Conservation (phyloP, 2,888 invertebrate species). For the Germaria angustata region DNA sequence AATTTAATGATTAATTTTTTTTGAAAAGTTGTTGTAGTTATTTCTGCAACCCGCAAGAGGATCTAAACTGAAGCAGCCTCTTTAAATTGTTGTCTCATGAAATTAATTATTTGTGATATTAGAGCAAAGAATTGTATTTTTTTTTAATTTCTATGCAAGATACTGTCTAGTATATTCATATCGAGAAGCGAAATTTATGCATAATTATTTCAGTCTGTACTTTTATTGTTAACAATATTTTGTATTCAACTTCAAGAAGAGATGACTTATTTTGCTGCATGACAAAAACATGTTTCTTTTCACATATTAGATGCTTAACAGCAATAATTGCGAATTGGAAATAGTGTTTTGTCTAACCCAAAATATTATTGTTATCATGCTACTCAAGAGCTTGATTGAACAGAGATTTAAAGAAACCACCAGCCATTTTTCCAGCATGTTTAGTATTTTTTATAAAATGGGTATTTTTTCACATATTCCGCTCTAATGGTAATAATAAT, state of each 20-base stretch:
- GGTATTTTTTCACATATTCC: too few species aligned
- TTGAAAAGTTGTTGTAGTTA: conserved; percentile 12
- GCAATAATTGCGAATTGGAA: background rate
- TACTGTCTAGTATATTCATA: background rate
- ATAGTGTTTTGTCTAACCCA: background rate
- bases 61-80: conserved; percentile 9
- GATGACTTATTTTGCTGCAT: background rate
- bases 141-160: conserved; percentile 9
- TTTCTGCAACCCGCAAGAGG: conserved; percentile 14
- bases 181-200: background rate
- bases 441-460: too few species aligned
- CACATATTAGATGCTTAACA: background rate
- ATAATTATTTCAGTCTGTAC: conserved; percentile 2
- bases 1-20: conserved; percentile 28
- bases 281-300: background rate
- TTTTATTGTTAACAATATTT: conserved; percentile 8
- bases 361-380: background rate
- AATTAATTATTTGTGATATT: conserved; percentile 23
- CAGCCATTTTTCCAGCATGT: too few species aligned
- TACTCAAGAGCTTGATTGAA: too few species aligned
- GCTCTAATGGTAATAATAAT: too few species aligned
- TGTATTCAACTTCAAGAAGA: background rate
- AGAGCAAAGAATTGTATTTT: background rate
- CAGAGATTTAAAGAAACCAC: too few species aligned
- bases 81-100: conserved; percentile 9